Base-by-base conservation (phyloP, 2,113 vertebrate genomes). In the Prolemur simus region DNA sequence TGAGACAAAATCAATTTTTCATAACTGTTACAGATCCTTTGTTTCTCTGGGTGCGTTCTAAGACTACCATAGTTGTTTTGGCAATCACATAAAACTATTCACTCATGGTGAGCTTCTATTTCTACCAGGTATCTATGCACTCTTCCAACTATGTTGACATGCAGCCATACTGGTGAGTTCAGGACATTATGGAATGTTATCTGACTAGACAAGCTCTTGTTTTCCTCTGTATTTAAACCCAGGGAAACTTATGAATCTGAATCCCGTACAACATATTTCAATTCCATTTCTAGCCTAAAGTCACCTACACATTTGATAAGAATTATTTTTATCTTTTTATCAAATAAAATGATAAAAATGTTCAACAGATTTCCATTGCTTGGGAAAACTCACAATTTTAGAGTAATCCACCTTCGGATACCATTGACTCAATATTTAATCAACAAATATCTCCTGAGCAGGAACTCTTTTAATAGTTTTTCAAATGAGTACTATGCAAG, bases 1-100 rank as follows among this genome's bases (percentile, higher is more conserved):
- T 85, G 64, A 93, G 78, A 80, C 68, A 17, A 95, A 97, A 95
- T 83, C 69, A 81, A 96, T 85, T 96, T 91, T 91, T 96, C 63
- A 92, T 76, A 89, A 58, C 83, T 87, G 37, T 77, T 92, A 84
- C 37, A 84, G 63, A 86, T 29, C 29, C 37, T 87, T 14, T n/a
- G 18, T 83, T 95, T 96, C 63, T 76, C 37, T 83, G 69, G 73
- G 87, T 81, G 82, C 56, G 63, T 81, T 94, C 60, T 49, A 85
- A 93, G 32, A 87, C 23, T 23, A 94, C 58, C 56, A 73, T 15
- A 91, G 45, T 39, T 32, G 56, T 94, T 93, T 83, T 78, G 78
- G n/a, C 54, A 73, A 89, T 91, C 89, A 95, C 34, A 63, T 32
- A 84, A 93, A 92, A 91, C 54, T 82, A 78, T 54, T 88, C 84